Evolutionary conservation across 2,888 invertebrate species (phyloP), one percentile per base, ranked within the genome.

Genomic region (Apomyelois bistriatella): DNA sequence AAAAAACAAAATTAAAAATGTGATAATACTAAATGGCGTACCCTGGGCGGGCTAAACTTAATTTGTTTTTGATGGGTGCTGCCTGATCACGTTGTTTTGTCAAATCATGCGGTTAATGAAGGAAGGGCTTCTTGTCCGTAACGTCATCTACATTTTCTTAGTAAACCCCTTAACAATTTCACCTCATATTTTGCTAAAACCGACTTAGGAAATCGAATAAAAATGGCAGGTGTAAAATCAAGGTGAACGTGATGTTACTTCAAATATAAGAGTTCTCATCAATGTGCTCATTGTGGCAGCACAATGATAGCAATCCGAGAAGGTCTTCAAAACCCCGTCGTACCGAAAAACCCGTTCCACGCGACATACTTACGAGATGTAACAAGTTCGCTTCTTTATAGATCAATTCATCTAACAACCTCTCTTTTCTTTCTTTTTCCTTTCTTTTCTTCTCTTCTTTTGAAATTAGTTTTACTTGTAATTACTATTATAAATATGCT

Each of bases 71-170:
- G 75, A 81, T 81, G 79, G 74, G 79, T 76, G 70, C 75, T 68
- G 75, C 76, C 63, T 72, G 70, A 79, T 83, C 79, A 77, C 69
- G 76, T 66, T 76, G 72, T 76, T 83, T 78, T 83, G 87, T 79
- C 81, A 81, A 84, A 81, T 85, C 85, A 88, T 82, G 80, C 83
- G 76, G 78, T 65, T 85, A 85, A 88, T 86, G 82, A 82, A 81
- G 71, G 82, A 82, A 81, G 71, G 76, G 72, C 73, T 72, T 69
- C 70, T 68, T 62, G 58, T 58, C 51, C 22, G 40, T 22, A 17
- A 12, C 42, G 4, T 36, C 28, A 43, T 42, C 13, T 43, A 36
- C 5, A 43, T 43, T 51, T 42, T 48, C 40, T 28, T n/a, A 10
- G n/a, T 30, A 37, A 49, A 40, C n/a, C 48, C 30, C 30, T 41